These are phyloP conservation scores for Isichthys henryi DNA, from an alignment of 2,113 vertebrate species.

Conservation along the genomic window DNA sequence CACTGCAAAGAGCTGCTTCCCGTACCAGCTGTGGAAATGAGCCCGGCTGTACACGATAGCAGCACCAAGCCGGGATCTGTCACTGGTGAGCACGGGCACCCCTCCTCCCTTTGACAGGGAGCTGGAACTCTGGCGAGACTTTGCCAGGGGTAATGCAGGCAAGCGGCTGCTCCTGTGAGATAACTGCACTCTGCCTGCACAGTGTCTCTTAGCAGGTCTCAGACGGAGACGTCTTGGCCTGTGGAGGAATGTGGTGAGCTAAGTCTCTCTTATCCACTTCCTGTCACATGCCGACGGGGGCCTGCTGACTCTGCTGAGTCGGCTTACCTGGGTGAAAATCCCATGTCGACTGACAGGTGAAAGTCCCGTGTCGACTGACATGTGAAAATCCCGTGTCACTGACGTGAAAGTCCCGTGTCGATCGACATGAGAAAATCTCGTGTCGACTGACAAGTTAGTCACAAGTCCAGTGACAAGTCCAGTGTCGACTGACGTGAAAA, in stretches of 20 bases:
- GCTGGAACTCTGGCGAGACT: constrained; percentile 28
- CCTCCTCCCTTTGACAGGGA: constrained; percentile 26
- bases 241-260: neutral
- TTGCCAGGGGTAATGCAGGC: constrained; percentile 27
- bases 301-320: neutral
- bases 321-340: neutral
- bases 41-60: constrained; percentile 26
- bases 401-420: neutral
- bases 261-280: neutral
- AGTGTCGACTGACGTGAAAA: neutral
- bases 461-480: no score
- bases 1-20: constrained; percentile 18
- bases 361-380: neutral
- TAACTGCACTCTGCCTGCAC: constrained; percentile 36
- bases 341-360: neutral
- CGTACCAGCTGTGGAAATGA: constrained; percentile 26
- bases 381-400: neutral
- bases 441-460: neutral
- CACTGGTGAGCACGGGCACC: neutral
- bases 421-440: neutral
- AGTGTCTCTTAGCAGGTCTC: neutral
- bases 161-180: constrained; percentile 33
- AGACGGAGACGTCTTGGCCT: neutral
- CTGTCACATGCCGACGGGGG: neutral
- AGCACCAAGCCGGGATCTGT: neutral